Conservation (phyloP, 92 coral and sea anemone genomes). For the Zoanthus gigantus region DNA sequence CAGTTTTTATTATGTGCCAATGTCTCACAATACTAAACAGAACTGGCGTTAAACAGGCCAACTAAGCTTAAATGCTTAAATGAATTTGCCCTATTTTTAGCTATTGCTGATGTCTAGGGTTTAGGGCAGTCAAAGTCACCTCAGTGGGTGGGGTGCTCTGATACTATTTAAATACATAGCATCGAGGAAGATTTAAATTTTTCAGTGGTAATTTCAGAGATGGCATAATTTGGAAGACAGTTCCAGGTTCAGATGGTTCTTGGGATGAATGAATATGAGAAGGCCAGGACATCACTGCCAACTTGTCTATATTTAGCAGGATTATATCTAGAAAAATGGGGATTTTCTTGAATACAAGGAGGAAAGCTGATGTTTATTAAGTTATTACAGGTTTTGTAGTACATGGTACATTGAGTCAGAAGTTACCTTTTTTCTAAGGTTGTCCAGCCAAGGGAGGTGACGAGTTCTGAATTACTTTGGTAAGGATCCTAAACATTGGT, state of each 20-base stretch:
- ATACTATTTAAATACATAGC: background rate
- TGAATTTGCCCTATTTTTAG: too few relatives aligned
- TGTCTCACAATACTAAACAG: too few relatives aligned
- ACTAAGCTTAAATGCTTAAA: too few relatives aligned
- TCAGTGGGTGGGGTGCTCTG: slow-evolving; percentile 2
- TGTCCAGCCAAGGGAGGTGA: background rate
- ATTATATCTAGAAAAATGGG: background rate
- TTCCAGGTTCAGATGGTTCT: slow-evolving; percentile 1
- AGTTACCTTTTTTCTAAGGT: too few relatives aligned
- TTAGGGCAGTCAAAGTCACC: too few relatives aligned
- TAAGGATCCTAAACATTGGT: slow-evolving; percentile 7
- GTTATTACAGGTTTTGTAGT: background rate
- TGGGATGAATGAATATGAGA: too few relatives aligned
- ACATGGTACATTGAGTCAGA: background rate
- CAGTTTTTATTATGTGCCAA: too few relatives aligned
- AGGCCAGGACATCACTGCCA: too few relatives aligned
- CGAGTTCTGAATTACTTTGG: slow-evolving; percentile 4
- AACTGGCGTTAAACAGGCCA: too few relatives aligned
- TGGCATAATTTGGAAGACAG: background rate
- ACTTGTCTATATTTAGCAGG: background rate
- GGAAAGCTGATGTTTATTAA: slow-evolving; percentile 1
- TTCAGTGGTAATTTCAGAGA: background rate
- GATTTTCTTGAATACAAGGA: background rate
- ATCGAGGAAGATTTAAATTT: background rate
- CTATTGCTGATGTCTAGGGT: too few relatives aligned